Percentiles rank a stretch among this genome's conserved stretches.
Evolutionary conservation across 2,888 invertebrate species (phyloP).

Genomic region (Aporophyla nigra): DNA sequence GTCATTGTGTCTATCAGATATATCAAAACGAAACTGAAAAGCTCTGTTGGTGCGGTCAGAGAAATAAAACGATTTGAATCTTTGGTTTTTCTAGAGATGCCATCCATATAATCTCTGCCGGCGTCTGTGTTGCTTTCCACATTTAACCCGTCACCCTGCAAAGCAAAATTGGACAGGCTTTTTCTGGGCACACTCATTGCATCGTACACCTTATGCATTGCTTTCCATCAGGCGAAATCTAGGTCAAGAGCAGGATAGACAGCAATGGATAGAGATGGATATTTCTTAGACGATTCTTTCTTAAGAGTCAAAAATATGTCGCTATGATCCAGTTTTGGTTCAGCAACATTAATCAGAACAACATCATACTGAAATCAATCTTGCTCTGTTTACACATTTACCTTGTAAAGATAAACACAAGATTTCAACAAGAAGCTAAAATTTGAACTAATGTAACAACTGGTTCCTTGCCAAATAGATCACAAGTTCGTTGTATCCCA

Average conservation of each 20-base stretch:
- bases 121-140: no score
- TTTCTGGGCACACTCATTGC: no score
- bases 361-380: not conserved
- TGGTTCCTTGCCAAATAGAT: slow-evolving; percentile 40
- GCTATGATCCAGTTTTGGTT: not conserved
- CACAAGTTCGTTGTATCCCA: slow-evolving; percentile 3
- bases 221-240: no score
- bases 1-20: not conserved
- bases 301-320: not conserved
- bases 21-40: not conserved
- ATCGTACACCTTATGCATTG: no score
- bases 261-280: no score
- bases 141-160: no score
- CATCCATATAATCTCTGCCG: no score
- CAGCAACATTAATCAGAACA: not conserved
- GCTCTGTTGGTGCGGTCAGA: not conserved
- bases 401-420: slow-evolving; percentile 27
- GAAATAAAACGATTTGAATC: not conserved
- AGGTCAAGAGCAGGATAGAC: no score
- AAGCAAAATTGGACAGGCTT: no score
- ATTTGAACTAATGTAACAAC: slow-evolving; percentile 37
- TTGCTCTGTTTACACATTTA: slow-evolving; percentile 9
- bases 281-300: not conserved
- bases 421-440: slow-evolving; percentile 22
- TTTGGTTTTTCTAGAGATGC: not conserved